A percentile compares a stretch with the other conserved stretches of the same genome.
These are phyloP conservation scores for Helostoma temminkii DNA, from an alignment of 2,797 vertebrate species.

Conservation along the genomic window DNA sequence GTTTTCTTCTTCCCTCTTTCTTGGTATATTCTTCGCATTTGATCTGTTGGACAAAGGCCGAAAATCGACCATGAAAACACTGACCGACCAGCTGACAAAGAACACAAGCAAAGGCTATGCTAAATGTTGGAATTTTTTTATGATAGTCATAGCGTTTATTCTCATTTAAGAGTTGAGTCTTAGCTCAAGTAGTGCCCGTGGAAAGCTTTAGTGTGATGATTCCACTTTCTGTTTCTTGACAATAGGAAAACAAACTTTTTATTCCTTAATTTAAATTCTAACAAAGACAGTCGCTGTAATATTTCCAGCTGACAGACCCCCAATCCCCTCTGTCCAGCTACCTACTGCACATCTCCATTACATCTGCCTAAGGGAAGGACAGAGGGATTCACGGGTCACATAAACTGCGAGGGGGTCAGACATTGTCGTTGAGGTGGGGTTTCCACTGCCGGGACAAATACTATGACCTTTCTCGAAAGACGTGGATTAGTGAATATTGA, in stretches of 20 bases:
- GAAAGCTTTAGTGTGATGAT: slow-evolving; percentile 93
- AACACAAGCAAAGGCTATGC: slow-evolving; percentile 84
- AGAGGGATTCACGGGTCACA: slow-evolving; percentile 63
- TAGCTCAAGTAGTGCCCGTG: slow-evolving; percentile 89
- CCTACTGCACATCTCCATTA: slow-evolving; percentile 82
- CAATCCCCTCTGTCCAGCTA: slow-evolving; percentile 81
- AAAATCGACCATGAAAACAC: slow-evolving; percentile 84
- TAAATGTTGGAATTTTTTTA: slow-evolving; percentile 88
- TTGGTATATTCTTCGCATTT: slow-evolving; percentile 89
- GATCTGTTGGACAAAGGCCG: slow-evolving; percentile 80
- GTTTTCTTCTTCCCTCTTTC: slow-evolving; percentile 69
- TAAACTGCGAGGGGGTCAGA: slow-evolving; percentile 58
- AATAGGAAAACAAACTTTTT: slow-evolving; percentile 86
- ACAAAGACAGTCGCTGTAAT: slow-evolving; percentile 68
- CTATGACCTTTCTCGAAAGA: slow-evolving; percentile 54
- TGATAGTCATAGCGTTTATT: slow-evolving; percentile 80
- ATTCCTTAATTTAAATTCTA: slow-evolving; percentile 80
- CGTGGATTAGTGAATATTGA: slow-evolving; percentile 51
- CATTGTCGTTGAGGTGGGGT: slow-evolving; percentile 33
- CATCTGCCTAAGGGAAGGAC: slow-evolving; percentile 68
- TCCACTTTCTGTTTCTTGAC: slow-evolving; percentile 84
- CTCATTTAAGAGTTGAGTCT: slow-evolving; percentile 93
- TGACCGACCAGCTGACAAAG: slow-evolving; percentile 75
- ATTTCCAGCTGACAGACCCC: slow-evolving; percentile 61
- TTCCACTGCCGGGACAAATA: slow-evolving; percentile 52